phyloP scores from a whole-genome alignment of 2,797 vertebrate species.

The Eleutherodactylus coqui region DNA sequence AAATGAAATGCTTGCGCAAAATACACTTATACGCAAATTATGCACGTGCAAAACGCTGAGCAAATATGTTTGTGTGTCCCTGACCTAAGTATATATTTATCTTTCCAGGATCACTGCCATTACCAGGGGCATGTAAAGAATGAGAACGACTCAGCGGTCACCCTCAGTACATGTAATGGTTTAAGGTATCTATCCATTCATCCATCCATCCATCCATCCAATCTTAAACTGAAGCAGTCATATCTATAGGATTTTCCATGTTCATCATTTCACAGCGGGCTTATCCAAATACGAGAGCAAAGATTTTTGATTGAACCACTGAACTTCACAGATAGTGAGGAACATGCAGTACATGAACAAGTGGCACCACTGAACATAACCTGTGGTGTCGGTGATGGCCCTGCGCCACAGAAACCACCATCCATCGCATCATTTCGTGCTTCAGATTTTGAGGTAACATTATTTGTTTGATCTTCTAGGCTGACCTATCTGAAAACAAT shows the following conservation, averaged over 20 bases:
- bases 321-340: slow-evolving; percentile 71
- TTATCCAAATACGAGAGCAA: slow-evolving; percentile 80
- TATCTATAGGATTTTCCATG: not conserved
- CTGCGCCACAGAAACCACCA: not conserved
- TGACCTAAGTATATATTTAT: not conserved
- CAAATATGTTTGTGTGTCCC: too few relatives aligned
- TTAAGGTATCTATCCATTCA: slow-evolving; percentile 39
- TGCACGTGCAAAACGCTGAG: too few relatives aligned
- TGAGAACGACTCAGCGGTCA: not conserved
- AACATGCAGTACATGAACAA: slow-evolving; percentile 77
- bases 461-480: not conserved
- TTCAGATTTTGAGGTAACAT: slow-evolving; percentile 45
- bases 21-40: too few relatives aligned
- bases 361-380: slow-evolving; percentile 57
- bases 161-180: slow-evolving; percentile 41
- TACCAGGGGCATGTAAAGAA: slow-evolving; percentile 44
- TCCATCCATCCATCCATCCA: not conserved
- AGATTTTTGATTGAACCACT: slow-evolving; percentile 83
- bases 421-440: not conserved
- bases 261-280: slow-evolving; percentile 74
- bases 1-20: too few relatives aligned
- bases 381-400: slow-evolving; percentile 79
- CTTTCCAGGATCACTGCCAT: slow-evolving; percentile 43
- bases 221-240: too few relatives aligned
- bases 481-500: too few relatives aligned